phyloP scores from a whole-genome alignment of 2,797 vertebrate species.

The Myiothlypis chrysogaster region DNA sequence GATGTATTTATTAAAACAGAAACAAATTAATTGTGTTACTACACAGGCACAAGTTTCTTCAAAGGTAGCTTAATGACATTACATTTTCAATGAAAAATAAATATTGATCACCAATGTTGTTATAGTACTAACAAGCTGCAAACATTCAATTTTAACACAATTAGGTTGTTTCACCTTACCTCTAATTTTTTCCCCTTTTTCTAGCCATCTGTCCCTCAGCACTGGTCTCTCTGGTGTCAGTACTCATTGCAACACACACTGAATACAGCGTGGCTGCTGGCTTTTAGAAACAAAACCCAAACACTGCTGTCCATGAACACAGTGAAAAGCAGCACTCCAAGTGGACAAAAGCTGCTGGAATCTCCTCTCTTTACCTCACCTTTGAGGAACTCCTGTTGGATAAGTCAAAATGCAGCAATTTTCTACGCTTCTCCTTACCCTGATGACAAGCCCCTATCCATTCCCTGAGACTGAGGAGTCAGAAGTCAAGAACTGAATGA shows the following conservation, averaged over 20 bases:
- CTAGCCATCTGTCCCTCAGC: background rate
- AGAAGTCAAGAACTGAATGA: background rate
- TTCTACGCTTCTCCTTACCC: background rate
- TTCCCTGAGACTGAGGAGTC: background rate
- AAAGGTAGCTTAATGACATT: background rate
- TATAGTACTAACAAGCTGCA: conserved; percentile 6
- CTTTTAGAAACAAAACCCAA: background rate
- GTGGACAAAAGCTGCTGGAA: background rate
- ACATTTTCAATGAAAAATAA: conserved; percentile 20
- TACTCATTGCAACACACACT: background rate
- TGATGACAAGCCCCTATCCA: background rate
- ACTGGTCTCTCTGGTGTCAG: background rate
- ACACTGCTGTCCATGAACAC: background rate
- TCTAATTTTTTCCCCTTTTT: background rate
- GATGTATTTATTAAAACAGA: background rate
- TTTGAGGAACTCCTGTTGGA: background rate
- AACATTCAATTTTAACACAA: conserved; percentile 2
- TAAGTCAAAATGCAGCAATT: background rate
- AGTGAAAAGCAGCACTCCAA: background rate
- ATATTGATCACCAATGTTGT: background rate
- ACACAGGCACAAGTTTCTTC: background rate
- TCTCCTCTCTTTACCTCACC: background rate
- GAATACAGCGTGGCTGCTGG: background rate
- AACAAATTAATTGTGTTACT: background rate
- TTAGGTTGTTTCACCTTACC: background rate